phyloP scores from a whole-genome alignment of 1,140 invertebrate genomes.

The Nylanderia fulva region DNA sequence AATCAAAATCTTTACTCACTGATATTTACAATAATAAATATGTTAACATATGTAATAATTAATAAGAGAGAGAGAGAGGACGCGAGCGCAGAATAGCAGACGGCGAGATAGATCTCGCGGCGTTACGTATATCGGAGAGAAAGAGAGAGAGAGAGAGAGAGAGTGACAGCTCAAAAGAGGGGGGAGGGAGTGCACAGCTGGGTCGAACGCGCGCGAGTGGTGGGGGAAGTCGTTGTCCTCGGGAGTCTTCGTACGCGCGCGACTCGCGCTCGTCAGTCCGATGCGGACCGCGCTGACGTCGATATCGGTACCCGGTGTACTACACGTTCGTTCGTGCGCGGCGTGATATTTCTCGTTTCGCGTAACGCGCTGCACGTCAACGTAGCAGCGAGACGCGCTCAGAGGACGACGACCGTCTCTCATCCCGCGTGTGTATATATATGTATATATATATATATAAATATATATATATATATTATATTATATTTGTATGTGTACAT shows the following conservation, averaged over 20 bases:
- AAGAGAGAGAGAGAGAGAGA: neutral
- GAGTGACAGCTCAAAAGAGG: too few relatives aligned
- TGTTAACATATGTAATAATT: neutral
- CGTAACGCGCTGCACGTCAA: neutral
- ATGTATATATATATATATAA: too few relatives aligned
- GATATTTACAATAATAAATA: slow-evolving; percentile 14
- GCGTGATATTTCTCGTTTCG: neutral
- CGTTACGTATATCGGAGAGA: neutral
- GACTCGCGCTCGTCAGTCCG: slow-evolving; percentile 61
- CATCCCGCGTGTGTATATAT: neutral
- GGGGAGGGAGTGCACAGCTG: slow-evolving; percentile 59
- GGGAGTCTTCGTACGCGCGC: slow-evolving; percentile 67
- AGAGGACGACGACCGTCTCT: neutral
- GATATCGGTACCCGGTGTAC: neutral
- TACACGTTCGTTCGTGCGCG: neutral
- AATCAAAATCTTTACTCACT: neutral
- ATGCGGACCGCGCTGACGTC: slow-evolving; percentile 64
- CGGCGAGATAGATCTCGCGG: slow-evolving; percentile 20
- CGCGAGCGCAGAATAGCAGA: neutral
- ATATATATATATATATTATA: too few relatives aligned
- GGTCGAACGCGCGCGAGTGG: slow-evolving; percentile 57
- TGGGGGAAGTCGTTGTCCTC: slow-evolving; percentile 74
- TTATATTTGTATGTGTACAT: too few relatives aligned
- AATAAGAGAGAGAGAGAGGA: neutral
- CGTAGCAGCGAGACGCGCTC: slow-evolving; percentile 1